Evolutionary conservation across 2,113 vertebrate genomes (phyloP), one percentile per base, ranked within the genome.

Genomic region (Rattus rattus): DNA sequence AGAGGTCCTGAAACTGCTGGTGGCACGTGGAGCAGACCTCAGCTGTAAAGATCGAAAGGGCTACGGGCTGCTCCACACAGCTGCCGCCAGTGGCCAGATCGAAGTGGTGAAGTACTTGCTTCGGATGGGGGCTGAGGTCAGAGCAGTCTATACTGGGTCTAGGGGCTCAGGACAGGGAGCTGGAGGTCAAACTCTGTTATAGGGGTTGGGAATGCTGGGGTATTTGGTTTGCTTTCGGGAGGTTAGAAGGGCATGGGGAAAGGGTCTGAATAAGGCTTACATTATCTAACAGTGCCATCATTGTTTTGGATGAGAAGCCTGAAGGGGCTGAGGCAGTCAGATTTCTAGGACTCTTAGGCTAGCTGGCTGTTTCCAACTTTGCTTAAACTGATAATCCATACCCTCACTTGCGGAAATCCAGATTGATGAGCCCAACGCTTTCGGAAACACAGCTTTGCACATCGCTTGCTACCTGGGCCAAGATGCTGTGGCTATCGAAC

Each of bases 371-470:
- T 73, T 86, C 80, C 10, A 28, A 54, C 72, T 79, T 91, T 81
- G 83, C 95, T 94, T 94, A 87, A 91, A 84, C 56, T 59, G 63
- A 70, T 84, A 59, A 73, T 43, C 67, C 14, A 65, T 86, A 33
- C 63, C 59, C 43, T 93, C 11, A 65, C 88, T 81, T 63, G 83
- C 95, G 63, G 0, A 91, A 92, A 93, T 87, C 47, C 97, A 99
- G 99, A 99, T 99, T 0, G 99, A 99, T 75, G 99, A 99, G 93
- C 98, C 99, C 85, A 99, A 99, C 13, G 96, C 97, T 65, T 99
- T 99, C 56, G 99, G 99, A 65, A 99, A 99, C 99, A 99, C 99
- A 30, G 99, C 99, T n/a, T 99, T 99, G 97, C 99, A 99, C 98
- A 99, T 99, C 59, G 99, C 99, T 90, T 99, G 99, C 97, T 99